Base-by-base conservation (phyloP, 2,797 vertebrate genomes). In the Microctenopoma stevenorrisi region DNA sequence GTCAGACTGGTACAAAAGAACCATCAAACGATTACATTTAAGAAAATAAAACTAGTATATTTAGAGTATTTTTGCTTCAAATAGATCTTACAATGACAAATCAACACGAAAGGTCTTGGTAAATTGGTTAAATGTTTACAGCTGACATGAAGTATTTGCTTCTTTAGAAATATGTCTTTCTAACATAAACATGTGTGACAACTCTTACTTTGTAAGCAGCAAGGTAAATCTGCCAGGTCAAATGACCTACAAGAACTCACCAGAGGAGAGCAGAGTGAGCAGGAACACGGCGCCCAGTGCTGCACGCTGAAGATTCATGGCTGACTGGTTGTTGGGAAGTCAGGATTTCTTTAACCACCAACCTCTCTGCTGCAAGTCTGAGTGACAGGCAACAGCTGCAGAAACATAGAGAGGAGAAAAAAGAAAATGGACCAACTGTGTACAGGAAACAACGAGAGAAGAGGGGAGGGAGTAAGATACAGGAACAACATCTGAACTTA, bases 361-460 rank as follows among this genome's bases (percentile, higher is more conserved):
- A 67, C 74, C 86, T 77, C 30, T 68, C 71, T 40, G 62, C 67
- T 11, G 80, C 84, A 42, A 22, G 11, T 10, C 12, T 47, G 91
- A 92, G 43, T 67, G 89, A 90, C 83, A 49, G 58, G 79, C 47
- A 30, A 82, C 94, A 94, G 93, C 91, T 94, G 93, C 76, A 72
- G 77, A 68, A 71, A 85, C 70, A 82, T 46, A 1, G 5, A 22
- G 11, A 59, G 68, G 37, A 87, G 73, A 84, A 90, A 88, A 93
- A 91, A 93, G 87, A 87, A 90, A 74, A 73, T 25, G 64, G 59
- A 47, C 25, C 58, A 15, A 3, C 40, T 44, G 42, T 28, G 66
- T 1, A 42, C 40, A 9, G 63, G 72, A 63, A 63, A 3, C 62
- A 54, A 12, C 50, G 10, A 44, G 26, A 64, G 47, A n/a, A n/a